Evolutionary conservation across 1,140 invertebrate genomes (phyloP).

Genomic region (Plutomurus gul): DNA sequence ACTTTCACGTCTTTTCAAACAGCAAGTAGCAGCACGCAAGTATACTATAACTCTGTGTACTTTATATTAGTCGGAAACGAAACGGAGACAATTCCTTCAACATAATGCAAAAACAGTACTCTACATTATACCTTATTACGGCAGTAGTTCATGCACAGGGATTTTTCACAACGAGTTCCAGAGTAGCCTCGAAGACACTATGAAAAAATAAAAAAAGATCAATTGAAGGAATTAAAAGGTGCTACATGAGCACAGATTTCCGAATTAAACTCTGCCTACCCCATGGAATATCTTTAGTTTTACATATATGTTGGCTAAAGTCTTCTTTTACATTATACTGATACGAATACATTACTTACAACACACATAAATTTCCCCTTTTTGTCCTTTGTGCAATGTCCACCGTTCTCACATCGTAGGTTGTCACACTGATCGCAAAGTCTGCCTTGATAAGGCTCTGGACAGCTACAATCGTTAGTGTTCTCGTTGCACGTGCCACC

Average conservation of each 20-base stretch:
- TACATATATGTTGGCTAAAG: too few relatives aligned
- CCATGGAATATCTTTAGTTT: too few relatives aligned
- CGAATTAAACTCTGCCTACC: too few relatives aligned
- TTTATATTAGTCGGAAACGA: background rate
- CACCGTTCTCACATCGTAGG: conserved; percentile 58
- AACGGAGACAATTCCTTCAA: conserved; percentile 3
- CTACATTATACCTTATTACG: conserved; percentile 48
- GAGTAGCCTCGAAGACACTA: conserved; percentile 58
- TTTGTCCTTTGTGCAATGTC: conserved; percentile 55
- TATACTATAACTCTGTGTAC: too few relatives aligned
- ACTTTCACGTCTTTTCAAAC: conserved; percentile 18
- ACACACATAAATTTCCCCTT: conserved; percentile 55
- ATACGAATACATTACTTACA: too few relatives aligned
- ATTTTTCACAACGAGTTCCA: conserved; percentile 58
- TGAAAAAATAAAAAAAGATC: too few relatives aligned
- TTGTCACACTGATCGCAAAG: conserved; percentile 57
- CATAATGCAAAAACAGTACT: conserved; percentile 13
- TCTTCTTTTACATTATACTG: too few relatives aligned
- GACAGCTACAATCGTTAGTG: conserved; percentile 49
- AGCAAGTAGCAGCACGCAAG: too few relatives aligned
- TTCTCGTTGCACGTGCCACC: conserved; percentile 62
- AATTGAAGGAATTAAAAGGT: too few relatives aligned
- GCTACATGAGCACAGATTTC: too few relatives aligned
- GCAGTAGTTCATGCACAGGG: conserved; percentile 59
- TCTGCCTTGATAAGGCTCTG: conserved; percentile 48